Evolutionary conservation across 2,113 vertebrate genomes (phyloP).

Genomic region (Erythrocercus mccallii): DNA sequence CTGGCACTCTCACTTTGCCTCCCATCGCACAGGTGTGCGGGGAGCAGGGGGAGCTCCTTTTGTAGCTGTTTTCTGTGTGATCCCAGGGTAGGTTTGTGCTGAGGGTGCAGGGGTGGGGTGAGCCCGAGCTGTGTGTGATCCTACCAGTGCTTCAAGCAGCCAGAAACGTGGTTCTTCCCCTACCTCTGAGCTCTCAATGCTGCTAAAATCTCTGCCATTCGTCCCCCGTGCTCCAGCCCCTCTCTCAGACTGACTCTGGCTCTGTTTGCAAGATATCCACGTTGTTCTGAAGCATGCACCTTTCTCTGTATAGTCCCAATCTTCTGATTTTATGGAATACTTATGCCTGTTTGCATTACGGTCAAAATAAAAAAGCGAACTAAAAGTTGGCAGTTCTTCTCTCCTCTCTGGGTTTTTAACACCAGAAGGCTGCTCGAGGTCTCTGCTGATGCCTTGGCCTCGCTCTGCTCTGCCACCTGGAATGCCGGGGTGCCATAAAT

Average conservation of each 20-base stretch:
- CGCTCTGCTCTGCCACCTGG: background rate
- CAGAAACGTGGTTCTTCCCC: slow-evolving; percentile 41
- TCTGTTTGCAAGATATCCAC: slow-evolving; percentile 62
- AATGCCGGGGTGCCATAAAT: background rate
- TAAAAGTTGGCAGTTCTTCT: accelerated
- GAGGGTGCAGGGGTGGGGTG: background rate
- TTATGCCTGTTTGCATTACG: slow-evolving; percentile 81
- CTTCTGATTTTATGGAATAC: slow-evolving; percentile 72
- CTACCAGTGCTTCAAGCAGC: slow-evolving; percentile 44
- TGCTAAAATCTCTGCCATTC: slow-evolving; percentile 64
- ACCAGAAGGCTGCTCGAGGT: background rate
- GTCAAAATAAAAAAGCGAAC: slow-evolving; percentile 71
- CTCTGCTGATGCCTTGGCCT: background rate
- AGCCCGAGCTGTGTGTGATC: background rate
- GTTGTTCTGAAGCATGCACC: slow-evolving; percentile 71
- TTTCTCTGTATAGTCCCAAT: slow-evolving; percentile 65
- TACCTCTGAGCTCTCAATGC: slow-evolving; percentile 68
- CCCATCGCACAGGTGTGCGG: background rate
- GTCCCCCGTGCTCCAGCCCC: slow-evolving; percentile 52
- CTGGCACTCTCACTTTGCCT: background rate
- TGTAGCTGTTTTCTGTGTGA: accelerated
- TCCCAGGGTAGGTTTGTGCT: background rate
- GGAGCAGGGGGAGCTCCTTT: background rate
- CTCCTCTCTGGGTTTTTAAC: background rate
- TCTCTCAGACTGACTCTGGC: slow-evolving; percentile 40